These are phyloP conservation scores for Macrobrachium nipponense DNA, from an alignment of 1,140 invertebrate genomes.

Conservation along the genomic window DNA sequence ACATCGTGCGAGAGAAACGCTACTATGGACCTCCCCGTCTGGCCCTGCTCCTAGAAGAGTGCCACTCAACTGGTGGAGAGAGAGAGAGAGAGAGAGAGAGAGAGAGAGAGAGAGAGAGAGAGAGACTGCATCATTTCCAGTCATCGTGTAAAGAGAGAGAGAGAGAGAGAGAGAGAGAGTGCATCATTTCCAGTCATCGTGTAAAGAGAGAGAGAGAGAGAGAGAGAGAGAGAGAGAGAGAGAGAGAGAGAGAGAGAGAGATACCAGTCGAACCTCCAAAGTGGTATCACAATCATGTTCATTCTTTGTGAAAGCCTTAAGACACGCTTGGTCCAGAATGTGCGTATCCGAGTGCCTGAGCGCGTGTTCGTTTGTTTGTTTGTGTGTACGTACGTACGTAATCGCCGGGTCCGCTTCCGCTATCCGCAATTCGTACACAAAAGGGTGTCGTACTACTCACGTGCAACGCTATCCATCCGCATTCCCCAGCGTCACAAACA, in stretches of 20 bases:
- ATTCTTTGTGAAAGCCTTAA: neutral
- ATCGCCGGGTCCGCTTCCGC: neutral
- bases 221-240: neutral
- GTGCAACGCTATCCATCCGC: no score
- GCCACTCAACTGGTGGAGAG: neutral
- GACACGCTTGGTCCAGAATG: no score
- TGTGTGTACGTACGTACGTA: neutral
- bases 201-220: no score
- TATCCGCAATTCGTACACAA: no score
- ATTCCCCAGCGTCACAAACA: no score
- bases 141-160: no score
- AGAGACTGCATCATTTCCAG: no score
- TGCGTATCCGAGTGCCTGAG: neutral
- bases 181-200: no score
- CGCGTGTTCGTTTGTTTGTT: neutral
- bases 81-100: slow-evolving; percentile 15
- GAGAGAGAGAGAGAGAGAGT: neutral
- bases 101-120: slow-evolving; percentile 13
- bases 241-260: neutral
- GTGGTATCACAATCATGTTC: neutral
- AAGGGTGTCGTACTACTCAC: no score
- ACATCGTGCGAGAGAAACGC: no score
- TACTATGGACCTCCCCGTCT: no score
- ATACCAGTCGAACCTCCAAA: neutral
- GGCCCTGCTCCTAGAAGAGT: no score